These are phyloP conservation scores for Nomada lathburiana DNA, from an alignment of 2,888 invertebrate genomes.

Conservation along the genomic window DNA sequence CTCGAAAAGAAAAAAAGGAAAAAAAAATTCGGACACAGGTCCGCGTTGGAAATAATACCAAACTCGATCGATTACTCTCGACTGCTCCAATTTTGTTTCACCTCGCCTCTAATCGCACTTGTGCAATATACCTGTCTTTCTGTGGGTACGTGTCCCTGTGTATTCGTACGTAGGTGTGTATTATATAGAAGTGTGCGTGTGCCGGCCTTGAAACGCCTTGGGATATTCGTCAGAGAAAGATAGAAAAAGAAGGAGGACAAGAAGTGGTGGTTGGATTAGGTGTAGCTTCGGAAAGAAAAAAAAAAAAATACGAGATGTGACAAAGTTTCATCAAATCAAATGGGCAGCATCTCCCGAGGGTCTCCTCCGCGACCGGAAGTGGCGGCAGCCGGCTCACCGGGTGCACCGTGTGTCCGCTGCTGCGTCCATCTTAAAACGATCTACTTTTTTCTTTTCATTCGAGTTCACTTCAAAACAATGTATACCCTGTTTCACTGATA, in stretches of 20 bases:
- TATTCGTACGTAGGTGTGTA: neutral
- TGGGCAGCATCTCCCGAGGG: slow-evolving; percentile 80
- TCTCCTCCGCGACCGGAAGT: slow-evolving; percentile 74
- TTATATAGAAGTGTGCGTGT: neutral
- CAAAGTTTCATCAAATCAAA: slow-evolving; percentile 81
- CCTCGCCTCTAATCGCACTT: neutral
- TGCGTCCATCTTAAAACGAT: slow-evolving; percentile 40
- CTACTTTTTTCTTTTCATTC: neutral
- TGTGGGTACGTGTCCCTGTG: neutral
- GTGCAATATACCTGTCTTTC: neutral
- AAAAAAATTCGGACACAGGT: slow-evolving; percentile 39
- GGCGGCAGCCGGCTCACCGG: slow-evolving; percentile 69
- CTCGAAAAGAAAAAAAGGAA: too few relatives aligned
- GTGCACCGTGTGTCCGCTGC: slow-evolving; percentile 56
- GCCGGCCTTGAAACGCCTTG: slow-evolving; percentile 55
- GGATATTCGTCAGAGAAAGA: slow-evolving; percentile 37
- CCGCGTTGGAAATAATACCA: slow-evolving; percentile 19
- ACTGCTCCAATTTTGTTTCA: neutral
- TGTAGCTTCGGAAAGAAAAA: slow-evolving; percentile 34
- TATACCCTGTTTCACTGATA: neutral
- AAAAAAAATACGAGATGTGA: slow-evolving; percentile 52
- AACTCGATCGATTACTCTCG: neutral
- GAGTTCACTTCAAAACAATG: neutral
- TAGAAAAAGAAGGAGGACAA: slow-evolving; percentile 37
- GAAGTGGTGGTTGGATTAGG: slow-evolving; percentile 40